Percentiles rank a stretch among this genome's conserved stretches.
Evolutionary conservation across 2,888 invertebrate genomes (phyloP).

Genomic region (Cryptocheilus praepositus): DNA sequence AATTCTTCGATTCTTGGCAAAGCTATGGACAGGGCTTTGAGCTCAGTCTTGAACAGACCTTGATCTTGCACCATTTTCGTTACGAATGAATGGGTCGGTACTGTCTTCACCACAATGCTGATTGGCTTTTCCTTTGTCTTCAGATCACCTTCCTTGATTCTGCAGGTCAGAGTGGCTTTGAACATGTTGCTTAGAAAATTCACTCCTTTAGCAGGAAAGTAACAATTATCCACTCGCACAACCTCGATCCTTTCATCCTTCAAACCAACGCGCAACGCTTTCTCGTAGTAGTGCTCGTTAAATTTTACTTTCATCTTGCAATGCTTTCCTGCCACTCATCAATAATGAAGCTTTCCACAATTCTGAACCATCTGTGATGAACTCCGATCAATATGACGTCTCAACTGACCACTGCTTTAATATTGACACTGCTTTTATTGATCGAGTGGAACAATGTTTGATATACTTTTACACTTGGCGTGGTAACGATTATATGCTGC

Average conservation of each 20-base stretch:
- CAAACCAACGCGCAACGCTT: background rate
- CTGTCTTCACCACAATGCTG: constrained; percentile 45
- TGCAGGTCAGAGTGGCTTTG: constrained; percentile 5
- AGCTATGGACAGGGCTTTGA: constrained; percentile 32
- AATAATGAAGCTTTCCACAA: too few relatives aligned
- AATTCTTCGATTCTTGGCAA: constrained; percentile 45
- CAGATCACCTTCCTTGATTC: background rate
- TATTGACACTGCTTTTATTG: too few relatives aligned
- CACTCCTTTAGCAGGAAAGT: background rate
- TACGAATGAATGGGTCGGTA: constrained; percentile 26
- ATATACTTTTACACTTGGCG: too few relatives aligned
- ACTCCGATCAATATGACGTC: too few relatives aligned
- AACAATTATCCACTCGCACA: background rate
- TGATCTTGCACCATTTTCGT: constrained; percentile 35
- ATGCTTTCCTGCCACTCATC: too few relatives aligned
- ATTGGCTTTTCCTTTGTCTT: background rate
- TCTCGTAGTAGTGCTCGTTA: constrained; percentile 10
- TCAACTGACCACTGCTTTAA: too few relatives aligned
- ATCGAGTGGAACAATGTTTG: too few relatives aligned
- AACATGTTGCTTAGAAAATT: constrained; percentile 36
- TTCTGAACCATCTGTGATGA: too few relatives aligned
- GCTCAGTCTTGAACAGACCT: constrained; percentile 46
- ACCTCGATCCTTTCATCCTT: constrained; percentile 6
- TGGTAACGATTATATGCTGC: too few relatives aligned
- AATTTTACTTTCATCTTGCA: background rate